These are phyloP conservation scores for Melieria crassipennis DNA, from an alignment of 2,888 invertebrate species.

Conservation along the genomic window DNA sequence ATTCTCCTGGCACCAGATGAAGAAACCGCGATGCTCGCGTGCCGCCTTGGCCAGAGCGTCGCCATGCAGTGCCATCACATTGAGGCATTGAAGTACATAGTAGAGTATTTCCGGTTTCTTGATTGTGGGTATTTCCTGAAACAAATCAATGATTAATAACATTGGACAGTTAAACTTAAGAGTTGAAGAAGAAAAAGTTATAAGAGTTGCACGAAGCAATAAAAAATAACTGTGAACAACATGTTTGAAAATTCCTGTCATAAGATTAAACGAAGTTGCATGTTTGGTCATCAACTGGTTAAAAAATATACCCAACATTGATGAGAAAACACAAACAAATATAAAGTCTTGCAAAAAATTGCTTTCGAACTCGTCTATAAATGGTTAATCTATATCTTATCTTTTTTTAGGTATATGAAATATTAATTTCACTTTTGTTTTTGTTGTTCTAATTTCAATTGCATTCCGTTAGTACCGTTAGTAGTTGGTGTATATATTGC, in stretches of 20 bases:
- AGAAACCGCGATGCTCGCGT: slow-evolving; percentile 89
- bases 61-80: slow-evolving; percentile 90
- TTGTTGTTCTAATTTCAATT: too few relatives aligned
- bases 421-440: background rate
- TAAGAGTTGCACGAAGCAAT: too few relatives aligned
- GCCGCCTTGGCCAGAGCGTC: slow-evolving; percentile 90
- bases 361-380: too few relatives aligned
- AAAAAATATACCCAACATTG: too few relatives aligned
- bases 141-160: slow-evolving; percentile 9
- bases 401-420: background rate
- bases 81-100: slow-evolving; percentile 90
- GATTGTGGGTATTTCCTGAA: slow-evolving; percentile 79
- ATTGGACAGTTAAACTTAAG: background rate
- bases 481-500: slow-evolving; percentile 90
- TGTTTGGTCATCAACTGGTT: too few relatives aligned
- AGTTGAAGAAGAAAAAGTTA: too few relatives aligned
- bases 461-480: slow-evolving; percentile 68
- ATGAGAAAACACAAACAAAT: too few relatives aligned
- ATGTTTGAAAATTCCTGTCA: background rate
- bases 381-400: too few relatives aligned
- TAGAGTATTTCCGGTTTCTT: slow-evolving; percentile 93
- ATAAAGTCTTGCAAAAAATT: too few relatives aligned
- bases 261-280: background rate
- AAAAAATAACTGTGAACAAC: too few relatives aligned
- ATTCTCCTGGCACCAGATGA: slow-evolving; percentile 97